Evolutionary conservation across 2,113 vertebrate genomes (phyloP).

Genomic region (Tyto alba): DNA sequence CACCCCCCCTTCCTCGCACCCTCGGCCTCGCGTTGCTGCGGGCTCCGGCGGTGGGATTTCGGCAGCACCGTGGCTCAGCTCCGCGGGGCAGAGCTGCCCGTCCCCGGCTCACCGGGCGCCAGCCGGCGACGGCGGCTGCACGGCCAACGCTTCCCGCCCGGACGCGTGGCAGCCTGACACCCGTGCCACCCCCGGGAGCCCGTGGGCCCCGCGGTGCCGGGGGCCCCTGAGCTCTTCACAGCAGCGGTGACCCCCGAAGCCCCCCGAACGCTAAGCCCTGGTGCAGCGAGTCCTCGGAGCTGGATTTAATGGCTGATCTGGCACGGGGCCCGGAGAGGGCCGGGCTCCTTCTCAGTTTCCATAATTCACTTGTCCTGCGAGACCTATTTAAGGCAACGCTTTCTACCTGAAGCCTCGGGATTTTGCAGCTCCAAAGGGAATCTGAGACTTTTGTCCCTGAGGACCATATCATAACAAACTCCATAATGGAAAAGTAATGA

Average conservation of each 20-base stretch:
- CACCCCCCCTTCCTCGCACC: background rate
- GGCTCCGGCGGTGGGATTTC: background rate
- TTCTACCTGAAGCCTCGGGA: background rate
- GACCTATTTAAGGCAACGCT: background rate
- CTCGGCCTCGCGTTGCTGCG: accelerated
- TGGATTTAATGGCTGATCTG: background rate
- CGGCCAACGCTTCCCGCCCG: accelerated
- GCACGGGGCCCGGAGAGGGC: background rate
- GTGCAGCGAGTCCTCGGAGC: background rate
- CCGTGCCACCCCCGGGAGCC: accelerated
- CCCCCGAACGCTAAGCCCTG: background rate
- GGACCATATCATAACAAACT: background rate
- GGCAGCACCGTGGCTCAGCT: accelerated
- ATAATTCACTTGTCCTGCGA: background rate
- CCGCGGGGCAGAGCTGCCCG: accelerated
- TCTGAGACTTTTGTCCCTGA: background rate
- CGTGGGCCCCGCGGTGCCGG: accelerated
- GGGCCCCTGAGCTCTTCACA: too few relatives aligned
- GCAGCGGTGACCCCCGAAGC: background rate
- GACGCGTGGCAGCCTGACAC: background rate
- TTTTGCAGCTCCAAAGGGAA: background rate
- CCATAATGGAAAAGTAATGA: constrained; percentile 31
- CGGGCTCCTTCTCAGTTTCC: background rate
- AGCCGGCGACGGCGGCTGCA: background rate
- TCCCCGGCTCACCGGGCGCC: background rate